Base-by-base conservation (phyloP, 2,797 vertebrate species). In the Chloroceryle amazona region DNA sequence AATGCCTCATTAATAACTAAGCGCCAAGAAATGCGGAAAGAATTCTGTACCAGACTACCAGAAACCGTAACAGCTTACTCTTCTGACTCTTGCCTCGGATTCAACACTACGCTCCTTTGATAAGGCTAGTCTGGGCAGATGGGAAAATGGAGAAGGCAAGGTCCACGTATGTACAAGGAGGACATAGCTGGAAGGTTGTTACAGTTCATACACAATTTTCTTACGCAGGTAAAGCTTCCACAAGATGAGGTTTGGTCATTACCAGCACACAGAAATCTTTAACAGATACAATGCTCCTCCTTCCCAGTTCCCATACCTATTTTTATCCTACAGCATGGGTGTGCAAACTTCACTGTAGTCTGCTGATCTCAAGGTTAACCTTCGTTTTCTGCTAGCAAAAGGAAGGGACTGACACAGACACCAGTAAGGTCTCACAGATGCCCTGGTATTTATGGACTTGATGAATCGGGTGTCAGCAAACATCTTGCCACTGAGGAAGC, bases 1-100 rank as follows among this genome's bases (percentile, higher is more conserved):
- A 96, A 96, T 14, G 86, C 52, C 61, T 96, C 86, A 93, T 94
- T 96, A 96, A 97, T 94, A 96, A 95, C 80, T 10, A 93, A 93
- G 81, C 2, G 21, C 93, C 96, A 94, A 93, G 74, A 94, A 95
- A 93, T n/a, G 73, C 90, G 51, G 90, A 76, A 94, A 86, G 81
- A 91, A 93, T 85, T 89, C 82, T 67, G 89, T 37, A 86, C 67
- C 82, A 91, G 83, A 91, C 83, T 62, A 78, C 3, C 9, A 0
- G 86, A 92, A 86, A 55, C 47, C 86, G 44, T 41, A 84, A 74
- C 2, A 63, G 18, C 68, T 94, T 67, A 28, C 81, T 92, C 68
- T 84, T 84, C 82, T 70, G 51, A 70, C 0, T 2, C 49, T 49
- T 49, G 81, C 67, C 86, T 92, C 44, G 25, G 67, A 79, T 79